phyloP scores from a whole-genome alignment of 1,140 invertebrate species.

The Tetragonula clypearis region DNA sequence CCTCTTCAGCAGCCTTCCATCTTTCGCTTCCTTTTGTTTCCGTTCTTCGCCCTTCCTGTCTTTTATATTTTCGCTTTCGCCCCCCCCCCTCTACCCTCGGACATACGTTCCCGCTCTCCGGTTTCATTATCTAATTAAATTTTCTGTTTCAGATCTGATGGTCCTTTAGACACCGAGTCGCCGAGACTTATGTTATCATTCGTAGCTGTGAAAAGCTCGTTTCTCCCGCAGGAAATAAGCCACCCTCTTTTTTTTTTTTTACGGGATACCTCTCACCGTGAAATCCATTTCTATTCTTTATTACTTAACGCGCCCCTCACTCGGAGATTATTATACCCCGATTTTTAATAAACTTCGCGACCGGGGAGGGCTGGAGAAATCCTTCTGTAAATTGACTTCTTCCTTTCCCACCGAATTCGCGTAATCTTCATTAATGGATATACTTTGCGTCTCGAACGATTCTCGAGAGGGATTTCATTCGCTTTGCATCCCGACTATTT shows the following conservation, averaged over 20 bases:
- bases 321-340: background rate
- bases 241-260: background rate
- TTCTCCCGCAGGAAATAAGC: background rate
- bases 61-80: background rate
- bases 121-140: conserved; percentile 39
- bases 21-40: background rate
- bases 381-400: background rate
- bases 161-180: background rate
- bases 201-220: background rate
- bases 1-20: background rate
- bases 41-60: background rate
- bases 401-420: background rate
- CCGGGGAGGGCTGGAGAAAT: background rate
- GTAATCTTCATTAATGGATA: background rate
- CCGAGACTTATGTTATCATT: conserved; percentile 1
- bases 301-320: background rate
- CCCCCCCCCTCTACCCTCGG: background rate
- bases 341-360: background rate
- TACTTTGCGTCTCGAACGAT: background rate
- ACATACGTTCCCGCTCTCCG: background rate
- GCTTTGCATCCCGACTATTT: background rate
- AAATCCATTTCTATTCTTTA: background rate
- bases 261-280: background rate
- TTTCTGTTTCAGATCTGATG: conserved; percentile 23
- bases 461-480: background rate